Evolutionary conservation across 2,113 vertebrate species (phyloP).

Genomic region (Pavo muticus): DNA sequence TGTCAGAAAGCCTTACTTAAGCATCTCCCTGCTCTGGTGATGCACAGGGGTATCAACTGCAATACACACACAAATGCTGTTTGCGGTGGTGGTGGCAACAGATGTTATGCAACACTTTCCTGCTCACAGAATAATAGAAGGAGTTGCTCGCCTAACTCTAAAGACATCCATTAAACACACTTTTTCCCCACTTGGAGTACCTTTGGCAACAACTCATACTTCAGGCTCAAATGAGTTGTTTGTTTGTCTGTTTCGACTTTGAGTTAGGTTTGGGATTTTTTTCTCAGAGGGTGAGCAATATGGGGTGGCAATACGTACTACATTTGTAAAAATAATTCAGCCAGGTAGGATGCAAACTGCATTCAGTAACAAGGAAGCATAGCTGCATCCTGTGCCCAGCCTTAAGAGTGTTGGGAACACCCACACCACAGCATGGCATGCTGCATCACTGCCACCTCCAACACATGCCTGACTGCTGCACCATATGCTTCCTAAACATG

Average conservation of each 20-base stretch:
- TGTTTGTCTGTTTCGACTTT: background rate
- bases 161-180: background rate
- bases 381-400: background rate
- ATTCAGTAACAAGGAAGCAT: background rate
- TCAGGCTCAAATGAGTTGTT: background rate
- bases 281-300: fast-evolving
- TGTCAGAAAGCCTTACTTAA: background rate
- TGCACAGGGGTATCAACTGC: background rate
- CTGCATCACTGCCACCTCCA: background rate
- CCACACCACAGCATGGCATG: background rate
- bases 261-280: background rate
- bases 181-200: background rate
- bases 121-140: background rate
- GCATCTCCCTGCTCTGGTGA: background rate
- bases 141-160: background rate
- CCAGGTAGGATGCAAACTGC: background rate
- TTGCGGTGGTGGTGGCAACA: background rate
- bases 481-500: background rate
- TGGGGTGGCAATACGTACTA: no score
- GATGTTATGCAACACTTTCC: background rate
- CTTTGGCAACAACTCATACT: background rate
- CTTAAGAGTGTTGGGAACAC: background rate
- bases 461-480: background rate
- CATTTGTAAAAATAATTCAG: background rate
- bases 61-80: background rate